phyloP scores from a whole-genome alignment of 2,888 invertebrate species.

The Caenorhabditis doughertyi region DNA sequence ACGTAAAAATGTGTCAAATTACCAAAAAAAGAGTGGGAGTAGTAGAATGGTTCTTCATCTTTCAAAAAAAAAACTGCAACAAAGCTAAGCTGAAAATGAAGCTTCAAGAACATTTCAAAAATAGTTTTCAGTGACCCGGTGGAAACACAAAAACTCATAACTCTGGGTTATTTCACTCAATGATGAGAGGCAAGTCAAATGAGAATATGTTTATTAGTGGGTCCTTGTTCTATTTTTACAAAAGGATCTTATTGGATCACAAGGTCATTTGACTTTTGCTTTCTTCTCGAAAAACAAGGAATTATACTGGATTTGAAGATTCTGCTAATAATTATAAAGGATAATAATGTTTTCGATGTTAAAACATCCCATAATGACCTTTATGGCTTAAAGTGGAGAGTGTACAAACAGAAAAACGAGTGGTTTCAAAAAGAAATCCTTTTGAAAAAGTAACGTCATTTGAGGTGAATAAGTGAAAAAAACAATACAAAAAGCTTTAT shows the following conservation, averaged over 20 bases:
- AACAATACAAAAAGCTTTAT: neutral
- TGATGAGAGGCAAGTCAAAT: slow-evolving; percentile 32
- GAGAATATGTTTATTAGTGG: slow-evolving; percentile 34
- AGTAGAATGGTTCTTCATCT: slow-evolving; percentile 19
- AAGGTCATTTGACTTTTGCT: slow-evolving; percentile 17
- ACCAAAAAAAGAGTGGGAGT: slow-evolving; percentile 34
- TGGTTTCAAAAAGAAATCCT: neutral
- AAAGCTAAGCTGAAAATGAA: neutral
- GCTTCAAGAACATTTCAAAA: slow-evolving; percentile 9
- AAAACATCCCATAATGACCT: slow-evolving; percentile 2
- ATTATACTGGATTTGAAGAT: slow-evolving; percentile 1
- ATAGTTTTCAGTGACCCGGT: slow-evolving; percentile 10
- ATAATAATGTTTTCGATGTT: neutral
- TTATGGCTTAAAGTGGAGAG: neutral
- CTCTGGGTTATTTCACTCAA: slow-evolving; percentile 8
- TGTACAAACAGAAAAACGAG: neutral
- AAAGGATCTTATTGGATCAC: slow-evolving; percentile 4
- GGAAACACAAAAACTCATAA: slow-evolving; percentile 34
- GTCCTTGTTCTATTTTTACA: slow-evolving; percentile 9
- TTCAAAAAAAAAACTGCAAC: slow-evolving; percentile 15
- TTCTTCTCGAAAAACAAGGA: neutral
- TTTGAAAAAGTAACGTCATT: neutral
- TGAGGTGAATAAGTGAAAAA: neutral
- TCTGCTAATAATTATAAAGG: slow-evolving; percentile 1
- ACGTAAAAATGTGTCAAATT: slow-evolving; percentile 50